These are phyloP conservation scores for Acleris literana DNA, from an alignment of 2,888 invertebrate genomes.

Conservation along the genomic window DNA sequence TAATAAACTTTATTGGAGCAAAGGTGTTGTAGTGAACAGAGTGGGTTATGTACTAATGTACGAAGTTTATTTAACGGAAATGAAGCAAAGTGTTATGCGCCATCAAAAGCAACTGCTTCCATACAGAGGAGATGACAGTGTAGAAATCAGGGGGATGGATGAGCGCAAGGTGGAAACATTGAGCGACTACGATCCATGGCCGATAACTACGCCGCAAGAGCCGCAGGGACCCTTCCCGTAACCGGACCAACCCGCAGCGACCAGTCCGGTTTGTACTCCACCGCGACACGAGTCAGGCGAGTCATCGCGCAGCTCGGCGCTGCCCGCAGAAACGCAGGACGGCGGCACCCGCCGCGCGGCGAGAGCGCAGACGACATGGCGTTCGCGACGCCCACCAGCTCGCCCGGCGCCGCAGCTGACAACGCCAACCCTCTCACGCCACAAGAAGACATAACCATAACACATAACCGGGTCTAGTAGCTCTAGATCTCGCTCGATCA, in stretches of 20 bases:
- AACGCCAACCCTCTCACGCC: background rate
- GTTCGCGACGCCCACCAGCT: background rate
- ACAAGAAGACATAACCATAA: background rate
- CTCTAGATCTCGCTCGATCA: background rate
- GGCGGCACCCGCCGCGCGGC: too few relatives aligned
- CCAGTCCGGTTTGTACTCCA: too few relatives aligned
- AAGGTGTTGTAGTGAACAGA: background rate
- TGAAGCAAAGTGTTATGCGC: too few relatives aligned
- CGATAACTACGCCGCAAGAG: too few relatives aligned
- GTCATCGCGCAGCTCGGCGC: too few relatives aligned
- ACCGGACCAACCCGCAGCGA: too few relatives aligned
- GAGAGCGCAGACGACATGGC: background rate
- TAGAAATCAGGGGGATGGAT: too few relatives aligned
- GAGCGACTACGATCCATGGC: too few relatives aligned
- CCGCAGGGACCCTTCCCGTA: too few relatives aligned
- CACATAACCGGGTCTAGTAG: background rate
- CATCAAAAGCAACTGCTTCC: background rate
- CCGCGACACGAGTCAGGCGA: too few relatives aligned
- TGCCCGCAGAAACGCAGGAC: too few relatives aligned
- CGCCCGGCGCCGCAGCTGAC: background rate
- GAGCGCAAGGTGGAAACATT: too few relatives aligned
- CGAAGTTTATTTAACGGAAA: background rate
- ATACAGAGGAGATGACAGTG: background rate
- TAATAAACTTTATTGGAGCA: constrained; percentile 8
- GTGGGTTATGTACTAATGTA: background rate